Conservation (phyloP, 2,888 invertebrate species). For the Dysmachus trigonus region DNA sequence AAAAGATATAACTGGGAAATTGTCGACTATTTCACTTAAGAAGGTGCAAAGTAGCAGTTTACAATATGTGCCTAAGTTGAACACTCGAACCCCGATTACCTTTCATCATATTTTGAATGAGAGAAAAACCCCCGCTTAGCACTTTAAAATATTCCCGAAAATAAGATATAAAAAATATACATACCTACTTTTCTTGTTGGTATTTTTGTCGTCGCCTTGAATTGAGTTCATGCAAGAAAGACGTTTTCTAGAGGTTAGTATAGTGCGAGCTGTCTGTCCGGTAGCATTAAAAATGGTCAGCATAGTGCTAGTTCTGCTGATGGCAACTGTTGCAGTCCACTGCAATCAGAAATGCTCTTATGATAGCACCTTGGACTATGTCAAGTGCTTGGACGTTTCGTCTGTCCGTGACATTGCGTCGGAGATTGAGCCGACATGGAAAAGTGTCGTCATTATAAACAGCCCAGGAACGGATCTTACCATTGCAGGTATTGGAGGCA, state of each 20-base stretch:
- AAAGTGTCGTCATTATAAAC: constrained; percentile 50
- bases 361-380: not conserved
- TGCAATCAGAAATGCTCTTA: not conserved
- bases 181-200: not conserved
- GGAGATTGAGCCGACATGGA: constrained; percentile 50
- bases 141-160: not conserved
- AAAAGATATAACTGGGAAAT: not conserved
- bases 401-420: constrained; percentile 33
- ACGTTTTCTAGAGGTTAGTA: not conserved
- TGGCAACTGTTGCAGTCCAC: not conserved
- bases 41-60: not conserved
- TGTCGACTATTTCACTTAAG: not conserved
- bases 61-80: not conserved
- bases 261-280: not conserved
- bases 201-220: not conserved
- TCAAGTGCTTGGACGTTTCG: constrained; percentile 14
- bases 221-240: not conserved
- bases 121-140: not conserved
- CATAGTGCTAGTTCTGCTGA: not conserved
- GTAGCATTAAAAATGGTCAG: not conserved
- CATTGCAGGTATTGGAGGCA: constrained; percentile 48
- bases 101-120: not conserved
- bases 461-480: constrained; percentile 41
- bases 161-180: no score
- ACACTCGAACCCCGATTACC: not conserved